These are phyloP conservation scores for Bombus ignitus DNA, from an alignment of 1,140 invertebrate genomes.

Conservation along the genomic window DNA sequence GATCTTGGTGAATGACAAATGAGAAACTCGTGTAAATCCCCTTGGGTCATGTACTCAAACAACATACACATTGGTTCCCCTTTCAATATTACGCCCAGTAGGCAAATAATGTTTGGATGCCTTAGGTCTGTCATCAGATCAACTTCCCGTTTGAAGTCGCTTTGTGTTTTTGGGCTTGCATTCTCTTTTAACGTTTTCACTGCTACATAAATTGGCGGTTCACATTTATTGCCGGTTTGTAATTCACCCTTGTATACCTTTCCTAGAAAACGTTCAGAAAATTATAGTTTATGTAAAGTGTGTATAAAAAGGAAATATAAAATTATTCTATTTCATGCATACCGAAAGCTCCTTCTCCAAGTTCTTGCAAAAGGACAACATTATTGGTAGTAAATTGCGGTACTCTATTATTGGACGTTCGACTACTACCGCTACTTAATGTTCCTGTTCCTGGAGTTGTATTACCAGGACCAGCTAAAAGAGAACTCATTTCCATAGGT, in stretches of 20 bases:
- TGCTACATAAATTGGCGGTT: constrained; percentile 89
- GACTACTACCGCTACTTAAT: constrained; percentile 82
- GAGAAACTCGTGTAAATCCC: constrained; percentile 97
- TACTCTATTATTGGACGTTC: constrained; percentile 85
- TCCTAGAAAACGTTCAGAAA: constrained; percentile 76
- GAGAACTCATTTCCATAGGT: constrained; percentile 91
- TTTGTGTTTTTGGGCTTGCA: constrained; percentile 94
- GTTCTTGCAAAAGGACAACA: constrained; percentile 95
- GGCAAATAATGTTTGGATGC: constrained; percentile 97
- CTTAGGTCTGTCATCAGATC: constrained; percentile 96
- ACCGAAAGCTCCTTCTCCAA: constrained; percentile 98
- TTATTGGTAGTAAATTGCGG: constrained; percentile 89
- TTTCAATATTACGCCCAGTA: constrained; percentile 95
- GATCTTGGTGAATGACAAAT: constrained; percentile 92
- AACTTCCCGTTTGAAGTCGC: constrained; percentile 95
- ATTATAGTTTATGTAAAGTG: constrained; percentile 4
- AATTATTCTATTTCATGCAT: constrained; percentile 72
- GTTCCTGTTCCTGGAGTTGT: constrained; percentile 80
- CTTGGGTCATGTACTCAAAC: constrained; percentile 97
- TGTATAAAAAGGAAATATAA: too few species aligned
- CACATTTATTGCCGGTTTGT: constrained; percentile 85
- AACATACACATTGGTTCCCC: constrained; percentile 97
- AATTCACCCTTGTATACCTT: constrained; percentile 97
- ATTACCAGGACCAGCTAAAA: constrained; percentile 85
- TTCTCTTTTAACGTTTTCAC: constrained; percentile 98